These are phyloP conservation scores for Dromius quadrimaculatus DNA, from an alignment of 2,888 invertebrate species.

Conservation along the genomic window DNA sequence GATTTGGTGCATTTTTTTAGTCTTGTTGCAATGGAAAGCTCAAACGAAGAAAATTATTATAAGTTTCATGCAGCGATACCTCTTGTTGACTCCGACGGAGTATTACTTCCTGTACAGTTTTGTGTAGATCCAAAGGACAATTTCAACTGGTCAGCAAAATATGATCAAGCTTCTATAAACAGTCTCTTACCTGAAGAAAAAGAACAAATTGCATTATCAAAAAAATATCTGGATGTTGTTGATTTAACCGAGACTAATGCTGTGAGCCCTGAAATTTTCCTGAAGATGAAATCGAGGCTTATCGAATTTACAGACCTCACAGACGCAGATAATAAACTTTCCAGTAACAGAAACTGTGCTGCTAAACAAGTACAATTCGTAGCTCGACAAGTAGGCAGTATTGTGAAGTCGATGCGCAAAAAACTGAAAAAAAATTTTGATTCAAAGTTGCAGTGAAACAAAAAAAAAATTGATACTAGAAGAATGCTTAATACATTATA, in stretches of 20 bases:
- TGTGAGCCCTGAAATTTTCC: conserved; percentile 65
- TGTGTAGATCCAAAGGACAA: conserved; percentile 85
- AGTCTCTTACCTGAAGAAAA: conserved; percentile 70
- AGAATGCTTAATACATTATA: conserved; percentile 74
- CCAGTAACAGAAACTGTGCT: conserved; percentile 68
- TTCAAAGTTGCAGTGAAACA: conserved; percentile 67
- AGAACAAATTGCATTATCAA: conserved; percentile 74
- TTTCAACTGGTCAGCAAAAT: conserved; percentile 77
- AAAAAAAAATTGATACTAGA: conserved; percentile 67
- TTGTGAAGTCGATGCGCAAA: conserved; percentile 81
- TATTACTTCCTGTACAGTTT: conserved; percentile 84
- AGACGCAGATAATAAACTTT: conserved; percentile 64
- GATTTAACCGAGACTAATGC: conserved; percentile 69
- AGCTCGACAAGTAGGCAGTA: conserved; percentile 83
- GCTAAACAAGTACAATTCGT: conserved; percentile 79
- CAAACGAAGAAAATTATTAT: conserved; percentile 68
- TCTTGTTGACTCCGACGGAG: conserved; percentile 78
- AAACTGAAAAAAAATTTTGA: conserved; percentile 78
- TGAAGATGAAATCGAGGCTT: conserved; percentile 54
- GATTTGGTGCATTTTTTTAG: conserved; percentile 92
- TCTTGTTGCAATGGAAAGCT: conserved; percentile 80
- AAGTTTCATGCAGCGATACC: conserved; percentile 73
- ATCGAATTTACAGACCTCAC: conserved; percentile 66
- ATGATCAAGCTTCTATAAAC: conserved; percentile 70
- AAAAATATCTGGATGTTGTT: conserved; percentile 75